Conservation (phyloP, 2,797 vertebrate genomes). For the Pseudomugil tenellus region DNA sequence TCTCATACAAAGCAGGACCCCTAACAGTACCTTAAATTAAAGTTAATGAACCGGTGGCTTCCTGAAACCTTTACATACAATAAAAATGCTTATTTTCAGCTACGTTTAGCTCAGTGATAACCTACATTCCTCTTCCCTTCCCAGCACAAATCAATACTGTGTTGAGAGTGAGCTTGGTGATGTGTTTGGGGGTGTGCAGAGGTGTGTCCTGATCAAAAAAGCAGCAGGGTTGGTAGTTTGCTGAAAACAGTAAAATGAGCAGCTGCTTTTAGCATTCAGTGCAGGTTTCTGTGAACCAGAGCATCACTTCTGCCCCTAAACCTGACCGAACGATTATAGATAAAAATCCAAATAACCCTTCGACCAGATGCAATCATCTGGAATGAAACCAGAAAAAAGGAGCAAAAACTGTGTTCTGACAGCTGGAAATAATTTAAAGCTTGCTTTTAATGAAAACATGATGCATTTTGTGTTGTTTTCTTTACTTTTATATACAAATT, state of each 20-base stretch:
- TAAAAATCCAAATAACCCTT: background rate
- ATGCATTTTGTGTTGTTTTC: no score
- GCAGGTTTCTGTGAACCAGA: background rate
- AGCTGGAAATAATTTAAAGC: background rate
- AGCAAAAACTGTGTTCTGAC: background rate
- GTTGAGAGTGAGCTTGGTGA: constrained; percentile 2
- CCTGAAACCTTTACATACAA: background rate
- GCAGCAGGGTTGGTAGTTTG: background rate
- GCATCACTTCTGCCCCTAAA: background rate
- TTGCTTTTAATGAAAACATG: no score
- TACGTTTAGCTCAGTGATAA: background rate
- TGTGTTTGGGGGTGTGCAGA: background rate
- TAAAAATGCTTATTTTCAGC: constrained; percentile 2
- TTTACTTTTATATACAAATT: no score
- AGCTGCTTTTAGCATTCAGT: background rate
- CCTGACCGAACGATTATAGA: background rate
- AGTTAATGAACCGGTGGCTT: constrained; percentile 6
- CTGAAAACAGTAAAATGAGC: background rate
- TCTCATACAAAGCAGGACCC: background rate
- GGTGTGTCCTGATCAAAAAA: background rate
- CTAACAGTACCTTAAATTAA: background rate
- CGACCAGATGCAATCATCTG: background rate
- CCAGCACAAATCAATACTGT: background rate
- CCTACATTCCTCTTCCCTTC: background rate
- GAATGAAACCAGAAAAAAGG: background rate